Evolutionary conservation across 2,888 invertebrate species (phyloP).

Genomic region (Hartigia nigra): DNA sequence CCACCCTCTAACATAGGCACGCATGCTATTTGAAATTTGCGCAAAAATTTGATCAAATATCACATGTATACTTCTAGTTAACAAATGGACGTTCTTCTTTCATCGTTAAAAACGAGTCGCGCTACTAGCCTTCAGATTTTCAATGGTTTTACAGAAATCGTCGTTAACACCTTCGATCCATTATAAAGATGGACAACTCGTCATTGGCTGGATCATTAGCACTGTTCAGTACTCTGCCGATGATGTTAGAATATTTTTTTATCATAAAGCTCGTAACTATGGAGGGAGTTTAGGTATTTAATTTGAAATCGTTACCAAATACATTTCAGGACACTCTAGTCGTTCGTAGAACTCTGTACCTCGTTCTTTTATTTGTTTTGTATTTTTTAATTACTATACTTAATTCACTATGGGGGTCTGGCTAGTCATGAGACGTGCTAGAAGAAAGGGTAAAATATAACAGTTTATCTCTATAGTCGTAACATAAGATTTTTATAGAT

Average conservation of each 20-base stretch:
- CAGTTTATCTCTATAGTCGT: neutral
- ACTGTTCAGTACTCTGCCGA: neutral
- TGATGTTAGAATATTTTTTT: neutral
- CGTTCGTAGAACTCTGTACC: neutral
- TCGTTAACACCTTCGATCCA: neutral
- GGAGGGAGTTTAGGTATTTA: neutral
- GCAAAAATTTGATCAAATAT: neutral
- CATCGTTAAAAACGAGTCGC: neutral
- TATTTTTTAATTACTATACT: neutral
- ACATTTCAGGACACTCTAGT: constrained; percentile 1
- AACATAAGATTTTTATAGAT: neutral
- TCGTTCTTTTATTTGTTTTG: neutral
- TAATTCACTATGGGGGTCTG: neutral
- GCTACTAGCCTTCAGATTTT: neutral
- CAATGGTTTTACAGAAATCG: neutral
- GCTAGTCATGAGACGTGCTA: neutral
- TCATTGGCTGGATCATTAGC: neutral
- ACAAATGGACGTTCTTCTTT: neutral
- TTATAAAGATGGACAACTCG: neutral
- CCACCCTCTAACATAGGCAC: neutral
- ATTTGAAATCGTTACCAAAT: neutral
- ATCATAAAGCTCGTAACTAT: neutral
- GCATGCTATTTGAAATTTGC: neutral
- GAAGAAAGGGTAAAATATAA: neutral
- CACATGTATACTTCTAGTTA: neutral